Percentiles rank a stretch among this genome's conserved stretches.
Conservation (phyloP, 2,888 invertebrate species). For the Cheilosia urbana region DNA sequence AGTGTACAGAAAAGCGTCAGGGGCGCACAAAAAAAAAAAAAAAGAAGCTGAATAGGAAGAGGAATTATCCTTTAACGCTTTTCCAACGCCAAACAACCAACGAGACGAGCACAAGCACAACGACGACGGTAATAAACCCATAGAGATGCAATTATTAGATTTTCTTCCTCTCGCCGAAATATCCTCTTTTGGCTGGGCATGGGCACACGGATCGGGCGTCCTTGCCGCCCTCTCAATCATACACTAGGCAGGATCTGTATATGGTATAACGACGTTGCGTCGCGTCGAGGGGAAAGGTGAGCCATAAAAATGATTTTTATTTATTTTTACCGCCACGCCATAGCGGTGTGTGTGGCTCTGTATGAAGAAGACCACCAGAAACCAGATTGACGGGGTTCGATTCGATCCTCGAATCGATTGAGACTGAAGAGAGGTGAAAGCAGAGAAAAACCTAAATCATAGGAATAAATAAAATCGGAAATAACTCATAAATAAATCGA, state of each 20-base stretch:
- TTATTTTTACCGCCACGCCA: slow-evolving; percentile 48
- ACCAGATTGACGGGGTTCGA: slow-evolving; percentile 18
- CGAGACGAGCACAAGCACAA: slow-evolving; percentile 32
- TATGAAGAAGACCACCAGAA: slow-evolving; percentile 21
- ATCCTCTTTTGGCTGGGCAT: slow-evolving; percentile 12
- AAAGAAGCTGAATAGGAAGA: slow-evolving; percentile 27
- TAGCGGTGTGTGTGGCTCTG: slow-evolving; percentile 38
- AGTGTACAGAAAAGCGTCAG: slow-evolving; percentile 42
- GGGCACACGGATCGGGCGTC: slow-evolving; percentile 20
- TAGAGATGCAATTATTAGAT: slow-evolving; percentile 79
- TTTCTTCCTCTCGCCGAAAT: slow-evolving; percentile 75
- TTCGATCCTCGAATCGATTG: slow-evolving; percentile 1
- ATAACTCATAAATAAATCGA: slow-evolving; percentile 79
- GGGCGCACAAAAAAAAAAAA: neutral
- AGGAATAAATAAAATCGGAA: slow-evolving; percentile 77
- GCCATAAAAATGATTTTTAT: slow-evolving; percentile 64
- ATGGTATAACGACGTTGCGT: slow-evolving; percentile 12
- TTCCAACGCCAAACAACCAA: slow-evolving; percentile 44
- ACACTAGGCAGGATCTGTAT: slow-evolving; percentile 35
- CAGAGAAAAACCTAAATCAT: slow-evolving; percentile 65
- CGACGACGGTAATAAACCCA: slow-evolving; percentile 76
- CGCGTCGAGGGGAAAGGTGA: slow-evolving; percentile 28
- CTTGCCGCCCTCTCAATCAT: slow-evolving; percentile 44
- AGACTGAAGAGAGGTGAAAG: slow-evolving; percentile 35
- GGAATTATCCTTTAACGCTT: slow-evolving; percentile 71